phyloP scores from a whole-genome alignment of 2,113 vertebrate species.

The Triplophysa dalaica region DNA sequence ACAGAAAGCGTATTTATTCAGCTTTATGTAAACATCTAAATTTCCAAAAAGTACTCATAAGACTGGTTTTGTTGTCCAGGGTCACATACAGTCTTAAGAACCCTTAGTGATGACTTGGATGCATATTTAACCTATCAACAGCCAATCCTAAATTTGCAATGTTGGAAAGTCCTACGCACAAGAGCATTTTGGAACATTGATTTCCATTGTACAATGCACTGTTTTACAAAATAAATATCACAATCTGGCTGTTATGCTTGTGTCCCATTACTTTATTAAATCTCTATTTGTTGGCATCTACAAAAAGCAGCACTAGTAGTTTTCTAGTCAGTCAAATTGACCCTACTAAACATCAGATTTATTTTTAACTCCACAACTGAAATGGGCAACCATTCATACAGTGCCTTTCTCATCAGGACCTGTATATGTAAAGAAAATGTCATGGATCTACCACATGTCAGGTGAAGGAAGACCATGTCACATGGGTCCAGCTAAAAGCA shows the following conservation, averaged over 20 bases:
- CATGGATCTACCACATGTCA: background rate
- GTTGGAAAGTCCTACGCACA: no score
- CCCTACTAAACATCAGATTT: background rate
- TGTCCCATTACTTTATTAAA: background rate
- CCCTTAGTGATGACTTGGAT: no score
- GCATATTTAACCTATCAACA: no score
- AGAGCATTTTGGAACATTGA: no score
- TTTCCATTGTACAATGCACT: no score
- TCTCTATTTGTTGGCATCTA: background rate
- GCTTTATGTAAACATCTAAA: no score
- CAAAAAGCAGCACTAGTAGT: background rate
- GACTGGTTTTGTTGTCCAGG: no score
- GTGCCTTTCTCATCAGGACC: background rate
- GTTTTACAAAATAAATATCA: background rate
- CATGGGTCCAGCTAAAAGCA: slow-evolving; percentile 21
- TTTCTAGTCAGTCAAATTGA: background rate
- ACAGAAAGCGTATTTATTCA: no score
- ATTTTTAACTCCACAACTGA: background rate
- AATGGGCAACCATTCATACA: background rate
- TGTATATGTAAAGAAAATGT: background rate
- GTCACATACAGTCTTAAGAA: no score
- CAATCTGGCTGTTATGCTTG: no score
- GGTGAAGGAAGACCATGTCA: background rate
- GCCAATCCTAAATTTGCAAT: no score
- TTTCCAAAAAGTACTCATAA: no score